phyloP scores from a whole-genome alignment of 2,113 vertebrate species.

The Lepisosteus osseus region DNA sequence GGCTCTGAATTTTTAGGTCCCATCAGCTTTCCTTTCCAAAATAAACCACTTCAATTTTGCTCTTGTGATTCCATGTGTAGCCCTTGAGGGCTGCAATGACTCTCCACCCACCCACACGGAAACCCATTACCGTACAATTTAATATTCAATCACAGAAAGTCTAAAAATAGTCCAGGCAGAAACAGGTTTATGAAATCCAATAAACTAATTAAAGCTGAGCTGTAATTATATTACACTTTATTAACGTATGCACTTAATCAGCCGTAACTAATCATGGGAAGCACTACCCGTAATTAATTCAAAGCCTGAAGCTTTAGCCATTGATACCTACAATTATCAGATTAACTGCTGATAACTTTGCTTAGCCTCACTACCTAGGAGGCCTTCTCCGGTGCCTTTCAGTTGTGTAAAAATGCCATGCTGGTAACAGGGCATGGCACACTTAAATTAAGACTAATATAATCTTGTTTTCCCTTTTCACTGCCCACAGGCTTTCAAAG shows the following conservation, averaged over 20 bases:
- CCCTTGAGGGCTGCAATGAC: conserved; percentile 3
- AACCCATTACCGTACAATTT: conserved; percentile 20
- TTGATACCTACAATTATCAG: conserved; percentile 12
- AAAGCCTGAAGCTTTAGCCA: conserved; percentile 8
- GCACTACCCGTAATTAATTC: conserved; percentile 11
- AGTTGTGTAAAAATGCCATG: background rate
- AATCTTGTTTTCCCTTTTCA: background rate
- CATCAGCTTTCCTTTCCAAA: background rate
- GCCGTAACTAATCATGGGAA: conserved; percentile 14
- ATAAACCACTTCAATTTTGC: background rate
- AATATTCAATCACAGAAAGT: conserved; percentile 17
- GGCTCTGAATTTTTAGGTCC: background rate
- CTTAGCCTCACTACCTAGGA: background rate
- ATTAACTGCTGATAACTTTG: background rate
- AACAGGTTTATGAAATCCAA: background rate
- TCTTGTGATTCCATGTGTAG: background rate
- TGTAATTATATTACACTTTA: conserved; percentile 1
- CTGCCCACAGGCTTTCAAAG: conserved; percentile 31
- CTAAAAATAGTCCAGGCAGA: background rate
- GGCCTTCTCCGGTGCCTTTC: background rate
- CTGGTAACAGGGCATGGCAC: background rate
- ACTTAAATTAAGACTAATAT: conserved; percentile 34
- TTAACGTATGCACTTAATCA: conserved; percentile 12
- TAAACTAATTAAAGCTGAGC: conserved; percentile 17
- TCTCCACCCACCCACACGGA: conserved; percentile 5